phyloP scores from a whole-genome alignment of 2,113 vertebrate species.

The Axis porcinus region DNA sequence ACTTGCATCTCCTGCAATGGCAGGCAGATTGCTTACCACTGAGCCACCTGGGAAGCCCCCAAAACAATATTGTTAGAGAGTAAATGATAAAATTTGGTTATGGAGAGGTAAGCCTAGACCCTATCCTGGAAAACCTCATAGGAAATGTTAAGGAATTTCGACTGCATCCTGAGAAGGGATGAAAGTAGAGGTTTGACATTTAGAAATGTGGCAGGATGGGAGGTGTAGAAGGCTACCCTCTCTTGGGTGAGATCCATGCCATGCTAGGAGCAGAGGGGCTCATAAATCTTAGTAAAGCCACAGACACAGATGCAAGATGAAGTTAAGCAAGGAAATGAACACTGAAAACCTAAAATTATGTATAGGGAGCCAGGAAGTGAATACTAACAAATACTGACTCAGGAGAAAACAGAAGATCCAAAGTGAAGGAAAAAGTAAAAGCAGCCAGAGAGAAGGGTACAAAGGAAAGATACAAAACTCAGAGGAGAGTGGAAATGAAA shows the following conservation, averaged over 20 bases:
- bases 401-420: not conserved
- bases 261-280: not conserved
- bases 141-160: not conserved
- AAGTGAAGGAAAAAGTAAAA: not conserved
- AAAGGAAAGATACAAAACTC: not conserved
- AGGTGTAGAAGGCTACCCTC: not conserved
- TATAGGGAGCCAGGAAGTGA: not conserved
- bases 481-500: not conserved
- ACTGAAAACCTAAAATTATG: not conserved
- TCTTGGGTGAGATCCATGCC: not conserved
- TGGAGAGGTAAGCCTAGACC: not conserved
- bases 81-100: not conserved
- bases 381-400: not conserved
- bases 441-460: not conserved
- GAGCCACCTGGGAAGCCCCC: not conserved
- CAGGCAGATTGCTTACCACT: not conserved
- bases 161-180: not conserved
- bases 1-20: not conserved
- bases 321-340: not conserved
- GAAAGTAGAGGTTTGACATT: not conserved
- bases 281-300: not conserved
- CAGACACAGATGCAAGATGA: not conserved
- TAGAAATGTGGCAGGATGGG: not conserved
- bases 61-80: not conserved
- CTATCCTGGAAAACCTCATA: not conserved